Evolutionary conservation across 2,888 invertebrate genomes (phyloP), one percentile per base, ranked within the genome.

Genomic region (Phymatocera aterrima): DNA sequence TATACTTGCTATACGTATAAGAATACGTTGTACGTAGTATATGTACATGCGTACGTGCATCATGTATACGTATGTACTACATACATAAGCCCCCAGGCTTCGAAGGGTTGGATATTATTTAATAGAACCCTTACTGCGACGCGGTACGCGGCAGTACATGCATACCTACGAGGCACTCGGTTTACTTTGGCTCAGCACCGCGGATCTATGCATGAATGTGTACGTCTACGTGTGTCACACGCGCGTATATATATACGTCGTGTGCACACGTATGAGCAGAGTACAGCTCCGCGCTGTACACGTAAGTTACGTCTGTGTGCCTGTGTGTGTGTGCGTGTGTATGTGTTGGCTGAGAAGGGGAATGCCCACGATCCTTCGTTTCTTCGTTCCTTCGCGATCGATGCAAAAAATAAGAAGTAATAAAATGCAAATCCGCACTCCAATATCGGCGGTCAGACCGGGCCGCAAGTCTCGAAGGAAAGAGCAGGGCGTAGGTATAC

Each of bases 351-450:
- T 10, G 24, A 31, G 34, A 6, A 21, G 15, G 48, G 34, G 34
- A 34, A 51, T 51, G 48, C 51, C 75, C 24, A 60, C 75, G 57
- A 60, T 75, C 57, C 57, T 57, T 75, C 60, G 57, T 75, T 40
- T 57, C 75, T 60, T 8, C 75, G 54, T 40, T 60, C 60, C 60
- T 75, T 40, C 40, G 75, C 75, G 60, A 75, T 75, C 75, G 75
- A 43, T 75, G 75, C 75, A 40, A 75, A 75, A 75, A 75, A 75
- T 48, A 60, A 75, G 28, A 75, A 57, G 75, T 75, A 75, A 75
- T 75, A 75, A 75, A 75, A 75, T 75, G 75, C 75, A 75, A 75
- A 75, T 75, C 75, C 75, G 60, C 54, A 31, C 75, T 75, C 60
- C 75, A 75, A 75, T 75, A 75, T 75, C 75, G 43, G 75, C 72